Percentiles rank a stretch among this genome's conserved stretches.
Evolutionary conservation across 2,113 vertebrate species (phyloP).

Genomic region (Centropus unirufus): DNA sequence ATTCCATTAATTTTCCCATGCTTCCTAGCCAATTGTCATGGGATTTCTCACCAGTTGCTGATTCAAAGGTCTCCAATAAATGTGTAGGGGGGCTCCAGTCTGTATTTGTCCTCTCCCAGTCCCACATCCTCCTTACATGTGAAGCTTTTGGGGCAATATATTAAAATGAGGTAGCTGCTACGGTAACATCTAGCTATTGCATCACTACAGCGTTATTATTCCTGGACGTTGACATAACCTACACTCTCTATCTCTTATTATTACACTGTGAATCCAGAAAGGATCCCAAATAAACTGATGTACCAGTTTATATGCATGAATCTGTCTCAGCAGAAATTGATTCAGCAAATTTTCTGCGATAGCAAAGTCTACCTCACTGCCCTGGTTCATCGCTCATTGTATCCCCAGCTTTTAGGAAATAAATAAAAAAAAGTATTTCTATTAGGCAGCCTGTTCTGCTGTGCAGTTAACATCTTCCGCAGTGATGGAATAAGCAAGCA

Average conservation of each 20-base stretch:
- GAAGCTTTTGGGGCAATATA: background rate
- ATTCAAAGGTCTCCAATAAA: background rate
- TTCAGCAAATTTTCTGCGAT: constrained; percentile 10
- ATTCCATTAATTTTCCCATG: background rate
- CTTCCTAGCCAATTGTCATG: background rate
- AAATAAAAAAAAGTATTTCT: background rate
- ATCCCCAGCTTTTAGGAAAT: constrained; percentile 16
- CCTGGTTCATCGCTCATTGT: background rate
- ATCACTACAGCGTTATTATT: background rate
- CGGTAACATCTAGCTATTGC: background rate
- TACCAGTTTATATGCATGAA: background rate
- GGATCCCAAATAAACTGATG: constrained; percentile 16
- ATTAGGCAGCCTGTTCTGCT: background rate
- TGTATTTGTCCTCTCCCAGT: background rate
- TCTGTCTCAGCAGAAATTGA: constrained; percentile 35
- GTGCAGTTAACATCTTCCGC: constrained; percentile 43
- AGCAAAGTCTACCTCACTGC: background rate
- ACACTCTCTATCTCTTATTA: background rate
- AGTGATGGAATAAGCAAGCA: constrained; percentile 31
- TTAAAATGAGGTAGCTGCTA: background rate
- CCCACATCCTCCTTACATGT: background rate
- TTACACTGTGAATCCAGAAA: constrained; percentile 11
- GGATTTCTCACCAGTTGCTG: background rate
- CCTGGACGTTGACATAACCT: background rate
- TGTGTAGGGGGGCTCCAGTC: background rate